Conservation (phyloP, 2,113 vertebrate species). For the Ascaphus truei region DNA sequence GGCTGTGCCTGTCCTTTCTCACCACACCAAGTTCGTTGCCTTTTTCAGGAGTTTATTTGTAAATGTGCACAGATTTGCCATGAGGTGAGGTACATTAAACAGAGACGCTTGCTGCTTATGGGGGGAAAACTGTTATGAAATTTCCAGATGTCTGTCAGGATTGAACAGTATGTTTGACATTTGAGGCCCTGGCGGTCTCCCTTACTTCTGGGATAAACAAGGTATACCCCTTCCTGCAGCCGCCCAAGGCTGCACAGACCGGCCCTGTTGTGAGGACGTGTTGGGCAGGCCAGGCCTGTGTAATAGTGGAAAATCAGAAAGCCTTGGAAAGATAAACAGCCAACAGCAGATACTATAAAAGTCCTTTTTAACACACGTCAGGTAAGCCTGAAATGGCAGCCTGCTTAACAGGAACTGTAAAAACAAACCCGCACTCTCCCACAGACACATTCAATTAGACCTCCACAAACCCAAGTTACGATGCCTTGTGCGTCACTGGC, state of each 20-base stretch:
- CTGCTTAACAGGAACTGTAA: conserved; percentile 55
- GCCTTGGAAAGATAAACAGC: conserved; percentile 67
- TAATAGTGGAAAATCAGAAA: conserved; percentile 65
- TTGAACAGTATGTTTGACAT: background rate
- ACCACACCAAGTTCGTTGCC: too few species aligned
- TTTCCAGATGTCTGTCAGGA: conserved; percentile 44
- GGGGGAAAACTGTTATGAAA: conserved; percentile 40
- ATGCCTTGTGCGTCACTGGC: conserved; percentile 45
- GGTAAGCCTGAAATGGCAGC: conserved; percentile 59
- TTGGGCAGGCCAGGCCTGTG: conserved; percentile 49
- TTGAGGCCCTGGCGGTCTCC: conserved; percentile 19
- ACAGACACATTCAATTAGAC: conserved; percentile 62
- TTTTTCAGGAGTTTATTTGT: too few species aligned
- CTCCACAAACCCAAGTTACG: conserved; percentile 51
- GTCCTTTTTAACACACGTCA: conserved; percentile 60
- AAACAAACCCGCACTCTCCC: conserved; percentile 56
- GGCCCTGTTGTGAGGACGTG: conserved; percentile 57
- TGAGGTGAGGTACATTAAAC: too few species aligned
- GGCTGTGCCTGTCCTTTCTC: too few species aligned
- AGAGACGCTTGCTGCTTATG: conserved; percentile 25
- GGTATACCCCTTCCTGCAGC: background rate
- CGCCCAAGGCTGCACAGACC: conserved; percentile 50
- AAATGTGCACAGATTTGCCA: too few species aligned
- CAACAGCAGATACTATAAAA: conserved; percentile 65
- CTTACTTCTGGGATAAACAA: conserved; percentile 39